A percentile compares a stretch with the other conserved stretches of the same genome.
These are phyloP conservation scores for Caenorhabditis drosophilae DNA, from an alignment of 2,888 invertebrate species.

Conservation along the genomic window DNA sequence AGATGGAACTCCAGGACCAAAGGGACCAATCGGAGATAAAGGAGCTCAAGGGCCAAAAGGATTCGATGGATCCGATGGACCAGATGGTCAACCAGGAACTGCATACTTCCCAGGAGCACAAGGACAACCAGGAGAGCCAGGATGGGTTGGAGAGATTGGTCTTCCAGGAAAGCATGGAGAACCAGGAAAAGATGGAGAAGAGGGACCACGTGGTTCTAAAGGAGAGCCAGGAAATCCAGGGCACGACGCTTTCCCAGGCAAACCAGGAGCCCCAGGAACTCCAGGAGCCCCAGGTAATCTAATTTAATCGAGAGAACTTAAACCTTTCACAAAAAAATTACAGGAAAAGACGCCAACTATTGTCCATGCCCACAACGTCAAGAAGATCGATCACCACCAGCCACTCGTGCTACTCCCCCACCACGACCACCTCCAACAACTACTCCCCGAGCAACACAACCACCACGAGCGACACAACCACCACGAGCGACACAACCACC, in stretches of 20 bases:
- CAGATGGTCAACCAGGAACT: conserved; percentile 49
- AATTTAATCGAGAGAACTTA: no score
- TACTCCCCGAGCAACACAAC: conserved; percentile 12
- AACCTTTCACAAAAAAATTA: conserved; percentile 11
- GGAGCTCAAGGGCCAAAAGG: conserved; percentile 51
- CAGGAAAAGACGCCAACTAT: conserved; percentile 46
- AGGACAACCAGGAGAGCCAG: conserved; percentile 55
- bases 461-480: conserved; percentile 14
- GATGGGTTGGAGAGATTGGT: conserved; percentile 49
- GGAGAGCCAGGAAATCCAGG: conserved; percentile 49
- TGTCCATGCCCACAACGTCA: conserved; percentile 42
- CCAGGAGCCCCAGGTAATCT: conserved; percentile 49
- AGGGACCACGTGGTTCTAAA: conserved; percentile 41
- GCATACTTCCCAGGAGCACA: conserved; percentile 49
- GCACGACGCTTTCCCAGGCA: conserved; percentile 49
- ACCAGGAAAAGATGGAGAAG: conserved; percentile 48
- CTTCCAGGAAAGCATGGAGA: conserved; percentile 51
- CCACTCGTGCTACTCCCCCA: conserved; percentile 8
- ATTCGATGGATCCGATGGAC: conserved; percentile 47
- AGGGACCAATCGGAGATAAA: conserved; percentile 38
- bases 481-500: conserved; percentile 4
- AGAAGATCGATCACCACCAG: conserved; percentile 21
- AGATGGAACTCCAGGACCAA: conserved; percentile 40
- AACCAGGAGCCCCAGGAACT: conserved; percentile 44
- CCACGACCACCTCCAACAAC: conserved; percentile 2